Conservation (phyloP, 2,888 invertebrate genomes). For the Osedax fenrisi region DNA sequence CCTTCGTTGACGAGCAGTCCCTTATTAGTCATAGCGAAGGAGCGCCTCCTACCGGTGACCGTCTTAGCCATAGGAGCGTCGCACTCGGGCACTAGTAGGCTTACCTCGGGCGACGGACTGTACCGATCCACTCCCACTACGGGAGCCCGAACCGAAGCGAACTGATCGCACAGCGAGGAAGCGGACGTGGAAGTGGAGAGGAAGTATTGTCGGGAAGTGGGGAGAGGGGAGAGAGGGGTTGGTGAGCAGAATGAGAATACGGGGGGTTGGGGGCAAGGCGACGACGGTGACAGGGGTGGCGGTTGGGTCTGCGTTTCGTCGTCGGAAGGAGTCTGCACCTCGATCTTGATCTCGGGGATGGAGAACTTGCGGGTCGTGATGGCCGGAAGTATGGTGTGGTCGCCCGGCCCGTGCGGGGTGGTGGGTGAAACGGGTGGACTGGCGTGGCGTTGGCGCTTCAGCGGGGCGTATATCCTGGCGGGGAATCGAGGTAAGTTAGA, state of each 20-base stretch:
- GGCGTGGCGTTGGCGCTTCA: not conserved
- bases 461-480: conserved; percentile 8
- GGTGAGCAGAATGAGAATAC: not conserved
- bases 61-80: conserved; percentile 3
- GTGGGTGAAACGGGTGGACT: not conserved
- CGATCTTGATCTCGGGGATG: not conserved
- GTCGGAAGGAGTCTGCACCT: not conserved
- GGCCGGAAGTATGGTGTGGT: not conserved
- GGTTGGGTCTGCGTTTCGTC: not conserved
- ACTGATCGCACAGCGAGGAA: not conserved
- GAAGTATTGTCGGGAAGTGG: not conserved
- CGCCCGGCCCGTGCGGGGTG: not conserved
- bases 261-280: not conserved
- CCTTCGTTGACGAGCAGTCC: conserved; percentile 34
- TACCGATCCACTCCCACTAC: too few relatives aligned
- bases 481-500: too few relatives aligned
- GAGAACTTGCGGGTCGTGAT: not conserved
- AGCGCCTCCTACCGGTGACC: conserved; percentile 25
- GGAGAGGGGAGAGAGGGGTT: not conserved
- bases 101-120: not conserved
- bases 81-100: not conserved
- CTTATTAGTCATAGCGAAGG: conserved; percentile 32
- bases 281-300: not conserved
- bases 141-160: not conserved
- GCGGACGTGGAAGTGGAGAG: not conserved